Percentiles rank a stretch among this genome's conserved stretches.
phyloP scores from a whole-genome alignment of 2,113 vertebrate species.

The Cranoglanis bouderius region DNA sequence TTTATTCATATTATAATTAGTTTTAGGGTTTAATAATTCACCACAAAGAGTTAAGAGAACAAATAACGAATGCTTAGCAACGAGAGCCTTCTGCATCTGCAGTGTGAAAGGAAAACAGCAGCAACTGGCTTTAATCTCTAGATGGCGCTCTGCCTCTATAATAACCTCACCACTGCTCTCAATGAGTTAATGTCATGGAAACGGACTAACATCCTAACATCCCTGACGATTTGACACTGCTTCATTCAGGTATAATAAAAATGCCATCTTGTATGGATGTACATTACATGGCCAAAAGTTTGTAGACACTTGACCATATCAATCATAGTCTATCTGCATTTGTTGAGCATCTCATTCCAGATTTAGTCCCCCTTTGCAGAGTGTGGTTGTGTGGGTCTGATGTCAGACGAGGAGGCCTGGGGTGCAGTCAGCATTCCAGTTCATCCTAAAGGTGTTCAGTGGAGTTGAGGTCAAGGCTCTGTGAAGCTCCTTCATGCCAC shows the following conservation, averaged over 20 bases:
- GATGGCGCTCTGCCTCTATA: conserved; percentile 27
- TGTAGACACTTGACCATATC: not conserved
- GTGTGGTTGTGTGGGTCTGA: not conserved
- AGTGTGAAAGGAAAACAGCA: not conserved
- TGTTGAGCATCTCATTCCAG: not conserved
- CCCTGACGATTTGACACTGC: not conserved
- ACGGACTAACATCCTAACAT: not conserved
- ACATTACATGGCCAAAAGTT: not conserved
- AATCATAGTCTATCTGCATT: not conserved
- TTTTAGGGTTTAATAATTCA: not conserved
- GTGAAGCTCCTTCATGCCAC: not conserved
- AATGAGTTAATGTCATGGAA: conserved; percentile 1
- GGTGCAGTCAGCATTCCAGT: not conserved
- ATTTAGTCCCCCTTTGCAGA: not conserved
- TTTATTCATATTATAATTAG: not conserved
- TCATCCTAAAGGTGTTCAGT: not conserved
- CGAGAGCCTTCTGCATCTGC: not conserved
- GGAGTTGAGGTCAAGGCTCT: not conserved
- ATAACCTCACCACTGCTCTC: not conserved
- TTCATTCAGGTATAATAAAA: not conserved
- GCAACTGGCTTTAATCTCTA: conserved; percentile 11
- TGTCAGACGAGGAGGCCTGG: not conserved
- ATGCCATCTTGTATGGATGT: not conserved
- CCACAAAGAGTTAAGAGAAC: not conserved
- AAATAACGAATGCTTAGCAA: conserved; percentile 8